Percentiles rank a stretch among this genome's conserved stretches.
Conservation (phyloP, 2,113 vertebrate species). For the Bos indicus region DNA sequence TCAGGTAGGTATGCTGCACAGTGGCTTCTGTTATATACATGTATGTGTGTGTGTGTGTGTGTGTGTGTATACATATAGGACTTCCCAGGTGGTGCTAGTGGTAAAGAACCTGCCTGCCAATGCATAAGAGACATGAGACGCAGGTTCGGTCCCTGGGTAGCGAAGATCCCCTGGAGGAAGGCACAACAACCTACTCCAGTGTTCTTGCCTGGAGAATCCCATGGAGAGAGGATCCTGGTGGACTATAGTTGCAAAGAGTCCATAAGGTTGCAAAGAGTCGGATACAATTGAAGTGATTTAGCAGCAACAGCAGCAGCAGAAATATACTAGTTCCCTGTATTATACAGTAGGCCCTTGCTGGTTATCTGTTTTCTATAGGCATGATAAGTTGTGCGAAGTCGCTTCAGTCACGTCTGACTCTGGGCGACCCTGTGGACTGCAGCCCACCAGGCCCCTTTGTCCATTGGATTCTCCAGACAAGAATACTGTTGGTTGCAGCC, state of each 20-base stretch:
- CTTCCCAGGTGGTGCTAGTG: neutral
- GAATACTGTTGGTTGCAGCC: neutral
- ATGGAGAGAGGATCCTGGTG: neutral
- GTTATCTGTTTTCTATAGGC: neutral
- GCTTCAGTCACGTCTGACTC: neutral
- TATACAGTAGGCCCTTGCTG: neutral
- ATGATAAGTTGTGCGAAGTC: neutral
- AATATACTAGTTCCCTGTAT: neutral
- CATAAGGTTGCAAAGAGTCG: neutral
- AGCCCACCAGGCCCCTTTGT: neutral
- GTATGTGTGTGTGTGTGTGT: neutral
- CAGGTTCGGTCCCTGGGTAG: fast-evolving
- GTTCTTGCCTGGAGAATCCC: neutral
- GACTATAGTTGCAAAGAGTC: neutral
- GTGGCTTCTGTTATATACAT: neutral
- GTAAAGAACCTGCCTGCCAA: neutral
- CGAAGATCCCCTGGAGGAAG: neutral
- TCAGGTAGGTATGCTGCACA: neutral
- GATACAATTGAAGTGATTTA: neutral
- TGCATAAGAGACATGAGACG: neutral
- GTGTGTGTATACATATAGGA: neutral
- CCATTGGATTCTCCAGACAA: neutral
- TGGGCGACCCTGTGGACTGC: neutral
- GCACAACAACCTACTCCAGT: neutral
- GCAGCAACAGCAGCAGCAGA: neutral